Conservation (phyloP, 2,888 invertebrate species). For the Mellilla xanthometata region DNA sequence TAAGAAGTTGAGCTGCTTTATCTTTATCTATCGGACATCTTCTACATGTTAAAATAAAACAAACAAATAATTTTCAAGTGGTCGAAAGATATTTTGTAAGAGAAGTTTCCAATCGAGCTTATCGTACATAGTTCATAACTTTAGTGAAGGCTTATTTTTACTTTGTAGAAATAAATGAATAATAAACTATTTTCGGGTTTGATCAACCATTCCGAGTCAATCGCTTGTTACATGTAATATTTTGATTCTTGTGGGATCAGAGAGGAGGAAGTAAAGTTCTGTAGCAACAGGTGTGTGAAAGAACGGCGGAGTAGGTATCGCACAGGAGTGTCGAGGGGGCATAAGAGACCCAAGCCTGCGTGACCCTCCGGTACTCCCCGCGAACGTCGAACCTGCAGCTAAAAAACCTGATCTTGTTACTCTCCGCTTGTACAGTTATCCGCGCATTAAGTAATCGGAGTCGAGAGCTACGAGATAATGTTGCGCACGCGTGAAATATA, state of each 20-base stretch:
- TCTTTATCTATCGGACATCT: constrained; percentile 5
- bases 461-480: constrained; percentile 77
- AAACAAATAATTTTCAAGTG: too few relatives aligned
- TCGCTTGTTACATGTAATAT: too few relatives aligned
- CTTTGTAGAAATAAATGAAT: too few relatives aligned
- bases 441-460: constrained; percentile 79
- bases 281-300: neutral
- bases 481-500: constrained; percentile 82
- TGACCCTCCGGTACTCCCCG: constrained; percentile 50
- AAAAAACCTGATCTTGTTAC: constrained; percentile 78
- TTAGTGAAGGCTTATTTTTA: too few relatives aligned
- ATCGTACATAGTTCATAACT: too few relatives aligned
- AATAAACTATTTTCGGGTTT: too few relatives aligned
- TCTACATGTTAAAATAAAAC: too few relatives aligned
- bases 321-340: constrained; percentile 7
- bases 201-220: too few relatives aligned
- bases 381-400: constrained; percentile 71
- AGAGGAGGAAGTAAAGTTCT: too few relatives aligned
- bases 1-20: constrained; percentile 8
- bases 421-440: constrained; percentile 75
- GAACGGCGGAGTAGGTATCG: constrained; percentile 3
- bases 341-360: constrained; percentile 18
- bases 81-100: too few relatives aligned
- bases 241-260: too few relatives aligned
- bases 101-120: too few relatives aligned